Conservation (phyloP, 2,888 invertebrate species). For the Odontomyia ornata region DNA sequence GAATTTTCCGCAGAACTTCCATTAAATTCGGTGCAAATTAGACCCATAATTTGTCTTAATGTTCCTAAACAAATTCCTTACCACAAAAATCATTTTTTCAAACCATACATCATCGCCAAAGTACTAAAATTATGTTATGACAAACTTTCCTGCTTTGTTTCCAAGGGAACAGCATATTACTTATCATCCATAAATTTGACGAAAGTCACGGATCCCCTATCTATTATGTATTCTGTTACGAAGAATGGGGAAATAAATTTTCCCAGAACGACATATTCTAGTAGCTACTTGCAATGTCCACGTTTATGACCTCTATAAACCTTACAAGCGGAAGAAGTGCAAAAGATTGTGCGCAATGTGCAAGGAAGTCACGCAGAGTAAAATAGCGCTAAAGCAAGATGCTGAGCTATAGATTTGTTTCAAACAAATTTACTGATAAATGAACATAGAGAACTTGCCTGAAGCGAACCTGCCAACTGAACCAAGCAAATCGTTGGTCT, state of each 20-base stretch:
- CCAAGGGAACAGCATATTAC: not conserved
- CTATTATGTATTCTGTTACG: not conserved
- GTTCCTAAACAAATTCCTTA: no score
- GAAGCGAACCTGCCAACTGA: not conserved
- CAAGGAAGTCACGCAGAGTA: not conserved
- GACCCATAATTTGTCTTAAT: no score
- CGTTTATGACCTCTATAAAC: slow-evolving; percentile 30
- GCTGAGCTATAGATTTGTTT: not conserved
- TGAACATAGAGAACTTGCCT: not conserved
- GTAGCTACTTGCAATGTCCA: slow-evolving; percentile 25
- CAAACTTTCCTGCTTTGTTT: no score
- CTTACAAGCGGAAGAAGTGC: slow-evolving; percentile 30
- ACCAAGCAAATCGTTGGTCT: not conserved
- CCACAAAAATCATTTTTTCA: no score
- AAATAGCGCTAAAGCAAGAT: not conserved
- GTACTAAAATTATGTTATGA: no score
- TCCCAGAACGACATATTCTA: slow-evolving; percentile 29
- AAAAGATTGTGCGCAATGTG: slow-evolving; percentile 9
- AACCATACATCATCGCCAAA: no score
- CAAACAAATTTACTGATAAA: not conserved
- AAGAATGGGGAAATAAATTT: slow-evolving; percentile 38
- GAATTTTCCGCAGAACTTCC: no score
- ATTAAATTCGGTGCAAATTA: no score
- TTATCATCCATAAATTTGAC: not conserved
- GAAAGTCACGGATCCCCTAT: not conserved